phyloP scores from a whole-genome alignment of 1,140 invertebrate species.

The Anagrus nilaparvatae region DNA sequence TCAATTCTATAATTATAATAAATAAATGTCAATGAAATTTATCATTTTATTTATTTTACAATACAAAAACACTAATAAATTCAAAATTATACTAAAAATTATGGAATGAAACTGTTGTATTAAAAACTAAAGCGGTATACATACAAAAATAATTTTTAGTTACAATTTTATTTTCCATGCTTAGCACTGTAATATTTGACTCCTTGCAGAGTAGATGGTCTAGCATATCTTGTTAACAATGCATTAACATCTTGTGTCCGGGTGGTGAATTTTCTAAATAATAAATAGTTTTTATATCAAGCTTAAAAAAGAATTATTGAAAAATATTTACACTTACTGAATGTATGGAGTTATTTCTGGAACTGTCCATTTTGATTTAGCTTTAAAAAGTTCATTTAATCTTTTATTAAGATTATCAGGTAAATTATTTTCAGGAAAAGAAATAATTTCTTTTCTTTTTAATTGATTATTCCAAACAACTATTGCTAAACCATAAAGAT shows the following conservation, averaged over 20 bases:
- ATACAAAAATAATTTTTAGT: too few species aligned
- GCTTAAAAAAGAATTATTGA: slow-evolving; percentile 3
- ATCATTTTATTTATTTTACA: too few species aligned
- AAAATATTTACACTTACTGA: slow-evolving; percentile 45
- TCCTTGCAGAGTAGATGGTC: slow-evolving; percentile 61
- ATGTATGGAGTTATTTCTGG: slow-evolving; percentile 80
- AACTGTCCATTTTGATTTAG: slow-evolving; percentile 71
- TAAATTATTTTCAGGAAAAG: slow-evolving; percentile 61
- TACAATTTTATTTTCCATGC: slow-evolving; percentile 49
- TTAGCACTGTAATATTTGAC: slow-evolving; percentile 68
- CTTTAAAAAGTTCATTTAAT: slow-evolving; percentile 65
- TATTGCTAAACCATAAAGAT: slow-evolving; percentile 68
- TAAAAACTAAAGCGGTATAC: too few species aligned
- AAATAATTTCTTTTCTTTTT: slow-evolving; percentile 56
- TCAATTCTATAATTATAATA: slow-evolving; percentile 30
- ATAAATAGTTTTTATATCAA: slow-evolving; percentile 6
- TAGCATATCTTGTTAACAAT: slow-evolving; percentile 71
- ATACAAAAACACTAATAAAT: too few species aligned
- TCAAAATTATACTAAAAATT: too few species aligned
- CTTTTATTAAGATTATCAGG: slow-evolving; percentile 66
- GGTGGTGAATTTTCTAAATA: slow-evolving; percentile 56
- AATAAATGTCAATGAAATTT: too few species aligned
- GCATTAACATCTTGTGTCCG: slow-evolving; percentile 65
- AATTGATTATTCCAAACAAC: slow-evolving; percentile 46
- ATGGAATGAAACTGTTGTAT: background rate